A percentile compares a stretch with the other conserved stretches of the same genome.
phyloP scores from a whole-genome alignment of 2,797 vertebrate genomes.

The Tarsius wallacei region DNA sequence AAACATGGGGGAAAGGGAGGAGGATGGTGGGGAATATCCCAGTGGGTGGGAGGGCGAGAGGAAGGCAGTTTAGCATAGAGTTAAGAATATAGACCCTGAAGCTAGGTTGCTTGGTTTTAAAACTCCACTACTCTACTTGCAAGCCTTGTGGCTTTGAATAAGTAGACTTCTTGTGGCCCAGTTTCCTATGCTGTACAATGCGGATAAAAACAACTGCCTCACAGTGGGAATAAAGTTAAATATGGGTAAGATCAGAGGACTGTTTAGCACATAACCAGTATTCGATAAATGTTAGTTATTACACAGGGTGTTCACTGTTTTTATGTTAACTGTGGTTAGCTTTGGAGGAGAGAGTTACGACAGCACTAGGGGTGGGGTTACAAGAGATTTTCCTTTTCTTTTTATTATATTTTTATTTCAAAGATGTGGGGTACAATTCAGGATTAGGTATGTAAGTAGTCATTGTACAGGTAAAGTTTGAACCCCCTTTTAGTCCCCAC shows the following conservation, averaged over 20 bases:
- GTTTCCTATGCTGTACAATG: conserved; percentile 31
- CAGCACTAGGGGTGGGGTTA: background rate
- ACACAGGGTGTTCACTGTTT: background rate
- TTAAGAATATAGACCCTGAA: background rate
- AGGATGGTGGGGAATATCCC: fast-evolving
- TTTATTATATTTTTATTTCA: no score
- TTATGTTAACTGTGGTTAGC: background rate
- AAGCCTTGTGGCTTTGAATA: background rate
- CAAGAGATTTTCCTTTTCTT: background rate
- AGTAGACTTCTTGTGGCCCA: background rate
- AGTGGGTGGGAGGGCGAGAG: background rate
- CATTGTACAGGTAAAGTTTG: no score
- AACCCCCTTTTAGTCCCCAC: no score
- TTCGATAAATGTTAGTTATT: background rate
- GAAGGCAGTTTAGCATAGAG: background rate
- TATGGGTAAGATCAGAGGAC: background rate
- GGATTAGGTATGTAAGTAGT: no score
- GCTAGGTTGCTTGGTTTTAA: background rate
- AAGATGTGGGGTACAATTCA: no score
- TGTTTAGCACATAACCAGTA: background rate
- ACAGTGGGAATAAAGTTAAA: background rate
- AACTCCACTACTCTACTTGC: background rate
- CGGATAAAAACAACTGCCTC: background rate
- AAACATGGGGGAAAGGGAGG: background rate
- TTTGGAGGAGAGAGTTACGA: background rate